These are phyloP conservation scores for Schizopygopsis pylzovi DNA, from an alignment of 2,797 vertebrate genomes.

Conservation along the genomic window DNA sequence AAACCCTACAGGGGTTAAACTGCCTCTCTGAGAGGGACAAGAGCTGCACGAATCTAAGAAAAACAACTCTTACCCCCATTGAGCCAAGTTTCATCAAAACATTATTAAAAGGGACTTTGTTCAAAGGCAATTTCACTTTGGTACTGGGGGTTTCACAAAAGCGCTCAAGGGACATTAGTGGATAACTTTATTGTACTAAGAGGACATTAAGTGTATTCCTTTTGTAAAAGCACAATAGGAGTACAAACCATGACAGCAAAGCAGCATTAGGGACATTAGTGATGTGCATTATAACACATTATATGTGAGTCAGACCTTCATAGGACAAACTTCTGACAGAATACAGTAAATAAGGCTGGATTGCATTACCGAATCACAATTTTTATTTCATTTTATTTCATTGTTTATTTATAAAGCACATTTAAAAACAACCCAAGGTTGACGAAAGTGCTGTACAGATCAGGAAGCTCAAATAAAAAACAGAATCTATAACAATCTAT, in stretches of 20 bases:
- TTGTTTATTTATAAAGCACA: no score
- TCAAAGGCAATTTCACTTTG: background rate
- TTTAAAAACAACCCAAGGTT: no score
- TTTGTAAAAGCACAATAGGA: background rate
- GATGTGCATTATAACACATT: background rate
- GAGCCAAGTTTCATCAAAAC: background rate
- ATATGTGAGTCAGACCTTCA: background rate
- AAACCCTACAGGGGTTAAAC: conserved; percentile 9
- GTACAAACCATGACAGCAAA: background rate
- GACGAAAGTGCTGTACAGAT: no score
- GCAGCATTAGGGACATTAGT: background rate
- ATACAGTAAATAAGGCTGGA: background rate
- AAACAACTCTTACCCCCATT: background rate
- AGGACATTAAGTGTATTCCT: background rate
- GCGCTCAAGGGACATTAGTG: background rate
- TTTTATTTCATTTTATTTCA: no score
- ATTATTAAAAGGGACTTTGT: background rate
- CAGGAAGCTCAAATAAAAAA: no score
- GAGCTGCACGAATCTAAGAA: background rate
- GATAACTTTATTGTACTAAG: background rate
- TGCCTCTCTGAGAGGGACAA: background rate
- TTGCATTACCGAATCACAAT: background rate
- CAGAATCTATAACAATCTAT: no score
- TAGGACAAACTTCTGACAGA: background rate
- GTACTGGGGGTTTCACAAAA: background rate